Conservation (phyloP, 2,888 invertebrate species). For the Dugesia japonica region DNA sequence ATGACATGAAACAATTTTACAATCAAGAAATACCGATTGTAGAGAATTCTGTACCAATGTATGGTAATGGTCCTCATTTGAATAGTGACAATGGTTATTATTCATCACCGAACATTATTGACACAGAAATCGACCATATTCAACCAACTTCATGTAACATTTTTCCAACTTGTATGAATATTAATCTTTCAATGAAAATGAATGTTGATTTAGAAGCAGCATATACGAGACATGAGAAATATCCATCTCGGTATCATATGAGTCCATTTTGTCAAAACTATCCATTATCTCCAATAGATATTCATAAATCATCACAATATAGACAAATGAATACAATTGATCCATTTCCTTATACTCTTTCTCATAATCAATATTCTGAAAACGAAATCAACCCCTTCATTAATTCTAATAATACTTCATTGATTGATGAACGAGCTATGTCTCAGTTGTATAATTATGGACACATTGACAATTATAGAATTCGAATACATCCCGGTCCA, state of each 20-base stretch:
- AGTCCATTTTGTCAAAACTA: slow-evolving; percentile 1
- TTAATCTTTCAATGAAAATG: slow-evolving; percentile 94
- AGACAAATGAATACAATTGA: background rate
- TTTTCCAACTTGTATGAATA: slow-evolving; percentile 67
- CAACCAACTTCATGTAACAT: background rate
- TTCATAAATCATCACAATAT: background rate
- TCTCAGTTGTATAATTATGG: slow-evolving; percentile 17
- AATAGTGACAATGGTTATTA: slow-evolving; percentile 1
- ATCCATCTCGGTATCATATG: slow-evolving; percentile 14
- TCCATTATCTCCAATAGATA: slow-evolving; percentile 17
- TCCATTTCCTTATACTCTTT: background rate
- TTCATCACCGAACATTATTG: background rate
- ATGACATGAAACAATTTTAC: slow-evolving; percentile 11
- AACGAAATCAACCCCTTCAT: background rate
- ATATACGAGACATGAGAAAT: background rate
- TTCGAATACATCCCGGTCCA: background rate
- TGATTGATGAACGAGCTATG: background rate
- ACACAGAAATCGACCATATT: slow-evolving; percentile 8
- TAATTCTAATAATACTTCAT: background rate
- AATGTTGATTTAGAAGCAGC: slow-evolving; percentile 61
- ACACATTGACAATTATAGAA: background rate
- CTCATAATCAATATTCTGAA: slow-evolving; percentile 11
- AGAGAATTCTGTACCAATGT: background rate
- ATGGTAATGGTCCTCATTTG: background rate
- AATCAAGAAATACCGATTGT: background rate